Base-by-base conservation (phyloP, 2,113 vertebrate genomes). In the Petromus typicus region DNA sequence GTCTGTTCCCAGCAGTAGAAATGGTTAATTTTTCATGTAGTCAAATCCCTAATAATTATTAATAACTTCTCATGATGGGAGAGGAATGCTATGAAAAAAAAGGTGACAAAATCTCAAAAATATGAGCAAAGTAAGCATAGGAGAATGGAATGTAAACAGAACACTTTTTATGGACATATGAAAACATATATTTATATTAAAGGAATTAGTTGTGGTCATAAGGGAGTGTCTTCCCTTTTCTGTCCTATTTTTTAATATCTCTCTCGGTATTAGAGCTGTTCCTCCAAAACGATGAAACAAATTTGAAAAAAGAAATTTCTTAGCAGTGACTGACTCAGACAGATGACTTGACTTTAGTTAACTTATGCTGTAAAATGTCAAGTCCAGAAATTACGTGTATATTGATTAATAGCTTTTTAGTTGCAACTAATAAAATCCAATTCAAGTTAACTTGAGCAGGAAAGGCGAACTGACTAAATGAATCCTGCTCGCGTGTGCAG, bases 341-440 rank as follows among this genome's bases (percentile, higher is more conserved):
- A 79, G 89, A 89, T 64, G 79, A 90, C 67, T 89, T 79, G 94
- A 73, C 66, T 92, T 90, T 66, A 67, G 93, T 81, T 83, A 90
- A 89, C 89, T 81, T 69, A 73, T 66, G 69, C 54, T 18, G 0
- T 34, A 75, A 75, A 95, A 69, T 40, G 80, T 89, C 83, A 78
- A 67, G 64, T 89, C 73, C 51, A 86, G 89, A 79, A 82, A 83
- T 88, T 40, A 27, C 45, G 61, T 3, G 78, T 67, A 40, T 93
- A 83, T 80, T 73, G 86, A 93, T 82, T 85, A 90, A 95, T 85
- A 85, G 86, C 59, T 78, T 91, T 90, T 93, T 83, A 56, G 82
- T 83, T 95, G 37, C 80, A 89, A 91, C 80, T 89, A 86, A 89
- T 91, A 84, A 93, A 95, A 96, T 86, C 83, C 83, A 86, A 86